Evolutionary conservation across 2,797 vertebrate species (phyloP).

Genomic region (Sparus aurata): DNA sequence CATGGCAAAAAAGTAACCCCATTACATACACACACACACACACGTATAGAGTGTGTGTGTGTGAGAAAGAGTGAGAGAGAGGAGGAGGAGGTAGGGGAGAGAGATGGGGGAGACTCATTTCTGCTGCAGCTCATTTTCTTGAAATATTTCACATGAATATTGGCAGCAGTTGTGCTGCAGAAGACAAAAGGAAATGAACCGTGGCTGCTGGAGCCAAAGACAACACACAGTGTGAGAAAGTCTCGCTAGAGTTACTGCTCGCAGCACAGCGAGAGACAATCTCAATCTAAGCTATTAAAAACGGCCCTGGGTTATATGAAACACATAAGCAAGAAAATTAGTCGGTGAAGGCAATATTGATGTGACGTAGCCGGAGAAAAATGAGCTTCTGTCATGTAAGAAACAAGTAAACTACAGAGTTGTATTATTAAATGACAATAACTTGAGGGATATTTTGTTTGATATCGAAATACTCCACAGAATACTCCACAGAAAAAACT

Average conservation of each 20-base stretch:
- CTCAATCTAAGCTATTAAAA: conserved; percentile 75
- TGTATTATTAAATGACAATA: conserved; percentile 18
- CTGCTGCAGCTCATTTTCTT: conserved; percentile 78
- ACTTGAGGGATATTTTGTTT: neutral
- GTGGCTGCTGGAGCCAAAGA: conserved; percentile 82
- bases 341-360: conserved; percentile 27
- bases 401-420: neutral
- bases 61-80: conserved; percentile 19
- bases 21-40: conserved; percentile 21
- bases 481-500: conserved; percentile 27
- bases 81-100: neutral
- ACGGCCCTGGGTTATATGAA: conserved; percentile 55
- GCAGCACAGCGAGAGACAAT: conserved; percentile 69
- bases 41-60: neutral
- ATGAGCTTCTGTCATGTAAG: neutral
- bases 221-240: conserved; percentile 90
- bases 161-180: conserved; percentile 83
- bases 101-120: conserved; percentile 52
- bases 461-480: conserved; percentile 16
- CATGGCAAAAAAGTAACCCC: conserved; percentile 20
- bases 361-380: conserved; percentile 20
- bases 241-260: conserved; percentile 80
- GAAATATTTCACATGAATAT: conserved; percentile 85
- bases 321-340: conserved; percentile 39
- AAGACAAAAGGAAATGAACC: conserved; percentile 88